Conservation (phyloP, 2,888 invertebrate species). For the Synanthedon formicaeformis region DNA sequence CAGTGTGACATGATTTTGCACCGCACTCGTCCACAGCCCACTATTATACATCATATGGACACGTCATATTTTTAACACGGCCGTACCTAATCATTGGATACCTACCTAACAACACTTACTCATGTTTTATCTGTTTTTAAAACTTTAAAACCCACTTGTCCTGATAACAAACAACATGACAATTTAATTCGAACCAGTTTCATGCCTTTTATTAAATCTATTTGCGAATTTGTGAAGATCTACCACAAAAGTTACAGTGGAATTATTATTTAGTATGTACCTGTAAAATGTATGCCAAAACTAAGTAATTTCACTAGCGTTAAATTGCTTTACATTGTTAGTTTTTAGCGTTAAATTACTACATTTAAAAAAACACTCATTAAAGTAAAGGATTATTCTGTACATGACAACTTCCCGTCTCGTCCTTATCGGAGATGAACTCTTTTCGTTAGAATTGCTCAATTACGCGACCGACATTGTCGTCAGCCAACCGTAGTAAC, state of each 20-base stretch:
- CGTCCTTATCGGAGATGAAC: constrained; percentile 53
- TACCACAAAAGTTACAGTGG: too few species aligned
- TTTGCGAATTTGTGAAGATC: too few species aligned
- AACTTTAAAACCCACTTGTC: constrained; percentile 16
- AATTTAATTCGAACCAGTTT: too few species aligned
- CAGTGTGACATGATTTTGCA: constrained; percentile 23
- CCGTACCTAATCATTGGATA: constrained; percentile 12
- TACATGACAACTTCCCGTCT: constrained; percentile 38
- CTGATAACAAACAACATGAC: constrained; percentile 20
- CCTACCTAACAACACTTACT: not conserved
- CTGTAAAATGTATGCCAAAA: too few species aligned
- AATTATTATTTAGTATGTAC: too few species aligned
- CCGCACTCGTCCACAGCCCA: constrained; percentile 3
- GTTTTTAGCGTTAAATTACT: too few species aligned
- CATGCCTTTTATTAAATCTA: too few species aligned
- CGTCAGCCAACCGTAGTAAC: constrained; percentile 49
- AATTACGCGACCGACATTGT: constrained; percentile 56
- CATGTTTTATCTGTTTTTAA: constrained; percentile 14
- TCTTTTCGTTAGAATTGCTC: constrained; percentile 45
- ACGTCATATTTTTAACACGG: constrained; percentile 27
- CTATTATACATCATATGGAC: constrained; percentile 32
- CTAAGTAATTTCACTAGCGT: too few species aligned
- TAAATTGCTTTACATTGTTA: too few species aligned
- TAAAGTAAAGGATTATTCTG: constrained; percentile 5
- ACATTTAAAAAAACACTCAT: not conserved